Conservation (phyloP, 2,888 invertebrate genomes). For the Drosophila helvetica region DNA sequence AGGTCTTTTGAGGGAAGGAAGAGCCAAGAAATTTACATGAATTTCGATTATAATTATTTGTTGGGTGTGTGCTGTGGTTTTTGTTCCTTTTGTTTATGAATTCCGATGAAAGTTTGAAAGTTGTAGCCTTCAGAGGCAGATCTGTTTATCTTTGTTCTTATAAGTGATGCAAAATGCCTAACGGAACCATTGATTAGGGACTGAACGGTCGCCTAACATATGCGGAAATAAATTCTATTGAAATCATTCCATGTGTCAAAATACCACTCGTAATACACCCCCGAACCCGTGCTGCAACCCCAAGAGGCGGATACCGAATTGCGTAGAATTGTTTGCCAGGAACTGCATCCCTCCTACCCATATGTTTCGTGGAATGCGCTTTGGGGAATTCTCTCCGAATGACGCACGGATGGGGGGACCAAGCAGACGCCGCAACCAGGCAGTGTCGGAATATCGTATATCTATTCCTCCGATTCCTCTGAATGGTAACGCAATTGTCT, state of each 20-base stretch:
- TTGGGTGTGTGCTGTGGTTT: too few species aligned
- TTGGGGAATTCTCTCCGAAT: slow-evolving; percentile 20
- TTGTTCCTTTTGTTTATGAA: neutral
- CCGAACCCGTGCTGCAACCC: neutral
- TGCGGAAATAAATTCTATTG: too few species aligned
- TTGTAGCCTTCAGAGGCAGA: neutral
- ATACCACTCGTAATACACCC: neutral
- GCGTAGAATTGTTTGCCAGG: neutral
- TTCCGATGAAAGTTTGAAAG: slow-evolving; percentile 48
- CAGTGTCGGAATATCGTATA: neutral
- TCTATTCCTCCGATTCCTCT: neutral
- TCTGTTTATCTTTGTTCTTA: slow-evolving; percentile 4
- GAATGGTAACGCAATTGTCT: neutral
- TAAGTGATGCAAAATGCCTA: neutral
- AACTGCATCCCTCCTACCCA: neutral
- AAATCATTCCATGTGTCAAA: too few species aligned
- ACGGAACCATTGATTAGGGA: neutral
- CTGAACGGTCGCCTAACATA: too few species aligned
- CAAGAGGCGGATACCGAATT: slow-evolving; percentile 19
- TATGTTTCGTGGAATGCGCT: slow-evolving; percentile 16
- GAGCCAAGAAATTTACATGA: slow-evolving; percentile 42
- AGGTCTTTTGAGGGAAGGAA: slow-evolving; percentile 1
- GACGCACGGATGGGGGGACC: slow-evolving; percentile 11
- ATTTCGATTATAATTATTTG: too few species aligned
- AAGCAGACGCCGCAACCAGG: neutral